Evolutionary conservation across 2,113 vertebrate genomes (phyloP).

Genomic region (Nothoprocta pentlandii): DNA sequence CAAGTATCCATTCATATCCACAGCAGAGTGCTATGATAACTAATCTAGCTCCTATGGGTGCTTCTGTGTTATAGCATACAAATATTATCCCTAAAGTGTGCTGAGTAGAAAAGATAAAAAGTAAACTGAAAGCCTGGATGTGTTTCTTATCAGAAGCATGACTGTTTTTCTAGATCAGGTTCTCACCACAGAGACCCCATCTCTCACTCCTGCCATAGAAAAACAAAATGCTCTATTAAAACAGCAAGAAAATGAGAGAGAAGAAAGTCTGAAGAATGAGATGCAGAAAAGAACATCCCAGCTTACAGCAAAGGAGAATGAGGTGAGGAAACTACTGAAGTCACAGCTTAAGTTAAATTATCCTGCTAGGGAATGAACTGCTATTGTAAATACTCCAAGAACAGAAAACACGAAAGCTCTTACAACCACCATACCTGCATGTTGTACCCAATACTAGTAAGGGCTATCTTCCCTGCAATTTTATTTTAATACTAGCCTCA

Average conservation of each 20-base stretch:
- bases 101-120: not conserved
- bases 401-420: not conserved
- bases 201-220: conserved; percentile 33
- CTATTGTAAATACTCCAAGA: not conserved
- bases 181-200: conserved; percentile 53
- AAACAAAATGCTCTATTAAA: not conserved
- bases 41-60: not conserved
- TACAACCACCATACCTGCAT: not conserved
- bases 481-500: not conserved
- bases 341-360: not conserved
- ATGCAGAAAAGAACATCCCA: conserved; percentile 69
- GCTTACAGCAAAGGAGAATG: conserved; percentile 75
- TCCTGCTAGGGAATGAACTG: not conserved
- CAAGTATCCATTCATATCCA: not conserved
- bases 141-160: conserved; percentile 62
- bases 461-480: accelerated
- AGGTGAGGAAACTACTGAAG: conserved; percentile 73
- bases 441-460: not conserved
- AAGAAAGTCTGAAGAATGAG: conserved; percentile 65
- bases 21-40: not conserved
- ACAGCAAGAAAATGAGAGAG: not conserved
- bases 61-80: not conserved
- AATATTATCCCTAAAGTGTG: not conserved
- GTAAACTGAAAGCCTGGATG: not conserved
- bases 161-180: conserved; percentile 77